Evolutionary conservation across 2,888 invertebrate species (phyloP), one percentile per base, ranked within the genome.

Genomic region (Tubulanus polymorphus): DNA sequence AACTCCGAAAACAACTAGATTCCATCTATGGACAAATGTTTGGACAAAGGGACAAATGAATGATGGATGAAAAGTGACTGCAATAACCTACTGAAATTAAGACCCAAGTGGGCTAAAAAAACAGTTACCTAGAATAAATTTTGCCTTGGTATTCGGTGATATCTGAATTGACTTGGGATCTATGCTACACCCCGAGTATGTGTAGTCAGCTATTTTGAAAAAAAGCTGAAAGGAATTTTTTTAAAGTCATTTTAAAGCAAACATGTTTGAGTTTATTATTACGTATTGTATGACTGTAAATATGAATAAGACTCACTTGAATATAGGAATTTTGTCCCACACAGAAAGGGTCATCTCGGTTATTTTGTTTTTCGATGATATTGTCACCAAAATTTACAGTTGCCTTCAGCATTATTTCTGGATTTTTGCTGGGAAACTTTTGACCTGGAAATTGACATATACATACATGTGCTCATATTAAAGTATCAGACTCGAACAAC

Each of bases 101-200:
- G 47, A 23, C 20, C 20, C 18, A 52, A 6, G 12, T 15, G 18
- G 10, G 23, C 3, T n/a, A n/a, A n/a, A n/a, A n/a, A n/a, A n/a
- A n/a, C n/a, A n/a, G n/a, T 60, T 63, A 73, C 73, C 69, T 63
- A 68, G 64, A 5, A 60, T 70, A 3, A 73, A 59, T 64, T 73
- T 74, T 51, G 67, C 69, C 50, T 74, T 74, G 26, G 67, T 60
- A 29, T 61, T 60, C 8, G 71, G 70, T 20, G 71, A 68, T 15
- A 74, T 68, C 54, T 73, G 73, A 1, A 73, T 65, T 12, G 73
- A 70, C 54, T 73, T 72, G 5, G 73, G 63, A 54, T 74, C 74
- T 26, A 74, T 65, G 23, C 62, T 58, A 53, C 70, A 67, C 5
- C 73, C 73, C 32, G 73, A 70, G 51, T 70, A 66, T 3, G 72